A percentile compares a stretch with the other conserved stretches of the same genome.
phyloP scores from a whole-genome alignment of 2,888 invertebrate species.

The Cremastinae sp. region DNA sequence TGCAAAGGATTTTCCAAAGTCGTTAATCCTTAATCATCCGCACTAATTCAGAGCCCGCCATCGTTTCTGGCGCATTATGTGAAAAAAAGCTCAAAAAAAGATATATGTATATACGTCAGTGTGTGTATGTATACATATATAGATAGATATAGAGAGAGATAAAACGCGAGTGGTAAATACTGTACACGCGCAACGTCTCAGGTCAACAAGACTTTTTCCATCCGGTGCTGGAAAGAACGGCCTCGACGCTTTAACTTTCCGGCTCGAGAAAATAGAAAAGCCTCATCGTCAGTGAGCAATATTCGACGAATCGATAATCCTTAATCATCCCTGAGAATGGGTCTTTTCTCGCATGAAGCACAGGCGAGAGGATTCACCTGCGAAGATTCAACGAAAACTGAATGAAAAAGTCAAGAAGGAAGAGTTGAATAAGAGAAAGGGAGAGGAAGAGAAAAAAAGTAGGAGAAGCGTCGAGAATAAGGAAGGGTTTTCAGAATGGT shows the following conservation, averaged over 20 bases:
- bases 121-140: no score
- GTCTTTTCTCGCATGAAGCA: neutral
- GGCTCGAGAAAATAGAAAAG: constrained; percentile 26
- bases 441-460: constrained; percentile 11
- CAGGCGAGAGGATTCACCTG: no score
- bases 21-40: constrained; percentile 69
- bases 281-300: constrained; percentile 8
- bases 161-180: neutral
- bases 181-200: neutral
- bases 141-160: neutral
- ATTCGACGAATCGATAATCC: constrained; percentile 53
- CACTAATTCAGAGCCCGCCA: constrained; percentile 58
- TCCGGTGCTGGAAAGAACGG: neutral
- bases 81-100: constrained; percentile 30
- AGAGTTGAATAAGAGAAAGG: constrained; percentile 15
- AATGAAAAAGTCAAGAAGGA: neutral
- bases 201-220: no score
- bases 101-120: no score
- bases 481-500: neutral
- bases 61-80: constrained; percentile 20
- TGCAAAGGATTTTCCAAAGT: constrained; percentile 58
- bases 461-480: constrained; percentile 43
- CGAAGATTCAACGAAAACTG: no score
- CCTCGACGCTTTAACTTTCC: constrained; percentile 45
- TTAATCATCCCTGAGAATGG: constrained; percentile 51